Evolutionary conservation across 1,140 invertebrate genomes (phyloP).

Genomic region (Drosophila tsacasi): DNA sequence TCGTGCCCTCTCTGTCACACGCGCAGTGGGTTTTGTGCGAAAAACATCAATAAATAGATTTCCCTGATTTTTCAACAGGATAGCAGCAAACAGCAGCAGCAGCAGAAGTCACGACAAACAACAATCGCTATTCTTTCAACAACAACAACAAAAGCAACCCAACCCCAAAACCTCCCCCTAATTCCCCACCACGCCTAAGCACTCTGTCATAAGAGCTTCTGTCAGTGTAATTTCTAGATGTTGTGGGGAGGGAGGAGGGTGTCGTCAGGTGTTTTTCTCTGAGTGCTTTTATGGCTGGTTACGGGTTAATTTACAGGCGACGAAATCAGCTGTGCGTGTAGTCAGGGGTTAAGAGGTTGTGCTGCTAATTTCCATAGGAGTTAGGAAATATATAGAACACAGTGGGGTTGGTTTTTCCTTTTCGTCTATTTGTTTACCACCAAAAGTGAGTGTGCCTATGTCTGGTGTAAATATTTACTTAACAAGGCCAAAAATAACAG

Average conservation of each 20-base stretch:
- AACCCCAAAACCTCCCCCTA: slow-evolving; percentile 11
- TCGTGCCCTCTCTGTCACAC: slow-evolving; percentile 21
- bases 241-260: neutral
- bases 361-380: slow-evolving; percentile 8
- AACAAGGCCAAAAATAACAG: slow-evolving; percentile 31
- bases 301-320: slow-evolving; percentile 27
- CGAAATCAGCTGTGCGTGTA: slow-evolving; percentile 38
- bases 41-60: slow-evolving; percentile 85
- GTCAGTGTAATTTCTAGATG: slow-evolving; percentile 23
- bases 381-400: neutral
- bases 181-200: slow-evolving; percentile 17
- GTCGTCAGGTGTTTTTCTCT: slow-evolving; percentile 33
- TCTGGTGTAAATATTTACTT: slow-evolving; percentile 32
- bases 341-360: slow-evolving; percentile 40
- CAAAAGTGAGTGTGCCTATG: slow-evolving; percentile 23
- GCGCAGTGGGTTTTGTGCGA: slow-evolving; percentile 26
- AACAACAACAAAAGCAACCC: neutral
- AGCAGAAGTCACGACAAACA: slow-evolving; percentile 10
- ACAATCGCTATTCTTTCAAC: slow-evolving; percentile 22
- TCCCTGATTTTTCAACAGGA: slow-evolving; percentile 85
- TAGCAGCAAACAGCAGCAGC: slow-evolving; percentile 58
- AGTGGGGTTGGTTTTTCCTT: slow-evolving; percentile 17
- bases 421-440: slow-evolving; percentile 19
- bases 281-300: slow-evolving; percentile 8
- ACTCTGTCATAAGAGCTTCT: slow-evolving; percentile 30